Percentiles rank a stretch among this genome's conserved stretches.
Conservation (phyloP, 2,888 invertebrate species). For the Dexiosoma caninum region DNA sequence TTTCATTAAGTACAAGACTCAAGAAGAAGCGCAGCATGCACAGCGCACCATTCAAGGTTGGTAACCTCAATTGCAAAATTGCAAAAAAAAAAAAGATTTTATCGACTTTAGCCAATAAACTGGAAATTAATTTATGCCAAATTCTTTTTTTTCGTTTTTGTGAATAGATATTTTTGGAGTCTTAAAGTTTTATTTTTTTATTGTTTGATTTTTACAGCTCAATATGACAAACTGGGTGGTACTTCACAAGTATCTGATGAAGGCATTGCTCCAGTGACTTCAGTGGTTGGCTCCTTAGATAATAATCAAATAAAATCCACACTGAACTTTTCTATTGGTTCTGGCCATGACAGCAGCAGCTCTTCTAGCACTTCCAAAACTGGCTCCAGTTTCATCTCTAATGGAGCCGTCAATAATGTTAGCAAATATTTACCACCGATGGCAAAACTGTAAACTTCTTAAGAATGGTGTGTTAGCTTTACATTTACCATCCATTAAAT, state of each 20-base stretch:
- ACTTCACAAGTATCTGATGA: slow-evolving; percentile 75
- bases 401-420: not conserved
- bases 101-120: too few relatives aligned
- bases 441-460: slow-evolving; percentile 58
- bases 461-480: not conserved
- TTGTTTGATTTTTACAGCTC: slow-evolving; percentile 68
- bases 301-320: slow-evolving; percentile 41
- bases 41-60: slow-evolving; percentile 77
- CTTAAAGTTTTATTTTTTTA: slow-evolving; percentile 3
- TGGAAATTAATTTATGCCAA: slow-evolving; percentile 29
- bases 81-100: too few relatives aligned
- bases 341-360: slow-evolving; percentile 1
- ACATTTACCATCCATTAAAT: slow-evolving; percentile 30
- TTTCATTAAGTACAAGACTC: slow-evolving; percentile 77
- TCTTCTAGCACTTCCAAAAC: not conserved
- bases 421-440: slow-evolving; percentile 70
- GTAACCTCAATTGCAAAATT: too few relatives aligned
- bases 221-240: slow-evolving; percentile 77
- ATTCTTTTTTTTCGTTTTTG: not conserved
- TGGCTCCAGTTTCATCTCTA: not conserved
- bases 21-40: slow-evolving; percentile 76
- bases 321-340: slow-evolving; percentile 4
- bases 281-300: slow-evolving; percentile 74
- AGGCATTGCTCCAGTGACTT: slow-evolving; percentile 75
- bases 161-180: not conserved